Conservation (phyloP, 2,888 invertebrate species). For the Pinctada fucata region DNA sequence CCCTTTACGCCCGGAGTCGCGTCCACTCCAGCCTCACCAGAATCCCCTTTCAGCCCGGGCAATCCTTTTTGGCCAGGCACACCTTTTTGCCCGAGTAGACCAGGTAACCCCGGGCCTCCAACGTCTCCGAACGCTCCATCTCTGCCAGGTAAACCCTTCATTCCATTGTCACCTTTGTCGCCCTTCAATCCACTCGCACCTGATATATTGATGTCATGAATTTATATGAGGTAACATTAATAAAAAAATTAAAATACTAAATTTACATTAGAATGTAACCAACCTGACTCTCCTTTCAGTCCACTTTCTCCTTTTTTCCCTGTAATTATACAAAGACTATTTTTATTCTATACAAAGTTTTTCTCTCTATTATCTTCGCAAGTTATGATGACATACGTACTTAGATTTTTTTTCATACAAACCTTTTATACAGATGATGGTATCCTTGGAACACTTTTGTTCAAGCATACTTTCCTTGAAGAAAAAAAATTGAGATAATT, state of each 20-base stretch:
- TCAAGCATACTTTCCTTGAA: slow-evolving; percentile 17
- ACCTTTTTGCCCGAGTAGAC: background rate
- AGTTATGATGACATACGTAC: too few species aligned
- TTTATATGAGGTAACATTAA: too few species aligned
- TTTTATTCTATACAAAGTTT: too few species aligned
- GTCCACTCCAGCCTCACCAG: background rate
- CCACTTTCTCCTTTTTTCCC: too few species aligned
- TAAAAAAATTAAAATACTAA: too few species aligned
- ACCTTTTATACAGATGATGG: slow-evolving; percentile 16
- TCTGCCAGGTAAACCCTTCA: background rate
- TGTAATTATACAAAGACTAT: too few species aligned
- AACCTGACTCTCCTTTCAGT: too few species aligned
- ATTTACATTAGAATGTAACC: too few species aligned
- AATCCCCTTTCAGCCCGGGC: background rate
- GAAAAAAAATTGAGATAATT: background rate
- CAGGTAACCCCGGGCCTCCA: background rate
- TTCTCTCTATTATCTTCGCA: too few species aligned
- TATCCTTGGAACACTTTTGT: slow-evolving; percentile 9
- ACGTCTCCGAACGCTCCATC: background rate
- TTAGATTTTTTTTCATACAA: too few species aligned
- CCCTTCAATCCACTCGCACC: background rate
- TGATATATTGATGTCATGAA: too few species aligned
- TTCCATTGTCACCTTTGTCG: background rate
- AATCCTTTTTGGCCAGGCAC: too few species aligned
- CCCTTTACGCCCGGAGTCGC: slow-evolving; percentile 12